Evolutionary conservation across 1,140 invertebrate species (phyloP).

Genomic region (Tetramorium parvispinum): DNA sequence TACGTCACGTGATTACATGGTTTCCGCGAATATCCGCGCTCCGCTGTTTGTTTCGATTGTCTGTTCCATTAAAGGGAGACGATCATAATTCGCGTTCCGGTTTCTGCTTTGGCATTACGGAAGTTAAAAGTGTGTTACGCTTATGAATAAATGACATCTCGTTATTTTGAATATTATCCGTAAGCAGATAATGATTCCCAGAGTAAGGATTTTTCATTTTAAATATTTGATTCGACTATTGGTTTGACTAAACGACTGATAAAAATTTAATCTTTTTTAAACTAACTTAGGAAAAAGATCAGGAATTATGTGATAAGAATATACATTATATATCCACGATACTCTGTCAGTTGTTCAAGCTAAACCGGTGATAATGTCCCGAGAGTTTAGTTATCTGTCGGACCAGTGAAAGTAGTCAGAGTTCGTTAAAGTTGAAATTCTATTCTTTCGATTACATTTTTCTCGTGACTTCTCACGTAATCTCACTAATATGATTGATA

Average conservation of each 20-base stretch:
- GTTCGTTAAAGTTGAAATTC: neutral
- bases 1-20: constrained; percentile 60
- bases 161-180: neutral
- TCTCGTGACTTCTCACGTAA: neutral
- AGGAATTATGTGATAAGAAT: neutral
- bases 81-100: neutral
- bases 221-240: neutral
- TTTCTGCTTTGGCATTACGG: neutral
- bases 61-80: constrained; percentile 17
- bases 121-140: neutral
- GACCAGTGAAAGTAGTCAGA: neutral
- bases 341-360: neutral
- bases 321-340: neutral
- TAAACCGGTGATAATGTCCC: neutral
- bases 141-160: neutral
- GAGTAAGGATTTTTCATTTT: neutral
- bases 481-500: constrained; percentile 6
- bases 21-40: constrained; percentile 57
- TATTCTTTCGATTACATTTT: neutral
- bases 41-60: constrained; percentile 47
- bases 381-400: neutral
- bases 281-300: neutral
- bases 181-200: neutral
- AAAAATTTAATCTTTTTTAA: neutral
- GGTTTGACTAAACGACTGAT: neutral